phyloP scores from a whole-genome alignment of 1,140 invertebrate genomes.

The Schlechtendalia chinensis region DNA sequence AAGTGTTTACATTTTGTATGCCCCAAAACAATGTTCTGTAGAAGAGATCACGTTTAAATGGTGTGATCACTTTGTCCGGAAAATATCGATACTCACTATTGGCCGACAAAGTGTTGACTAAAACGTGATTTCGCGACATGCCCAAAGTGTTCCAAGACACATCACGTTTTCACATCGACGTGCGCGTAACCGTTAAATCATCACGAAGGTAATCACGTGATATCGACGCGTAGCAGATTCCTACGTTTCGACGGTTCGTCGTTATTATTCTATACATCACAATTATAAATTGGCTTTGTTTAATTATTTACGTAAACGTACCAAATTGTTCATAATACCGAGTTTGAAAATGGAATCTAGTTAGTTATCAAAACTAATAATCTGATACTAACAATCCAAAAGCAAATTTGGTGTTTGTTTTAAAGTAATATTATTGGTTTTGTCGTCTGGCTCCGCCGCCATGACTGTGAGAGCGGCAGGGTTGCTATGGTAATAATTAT shows the following conservation, averaged over 20 bases:
- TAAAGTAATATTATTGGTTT: constrained; percentile 48
- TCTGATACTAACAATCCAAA: constrained; percentile 32
- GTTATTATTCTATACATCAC: not conserved
- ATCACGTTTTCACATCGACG: too few relatives aligned
- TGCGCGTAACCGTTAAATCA: too few relatives aligned
- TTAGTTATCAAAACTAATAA: constrained; percentile 46
- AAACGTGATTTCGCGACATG: too few relatives aligned
- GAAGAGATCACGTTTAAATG: too few relatives aligned
- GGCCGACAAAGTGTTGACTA: constrained; percentile 1
- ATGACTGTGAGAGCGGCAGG: constrained; percentile 38
- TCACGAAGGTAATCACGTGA: too few relatives aligned
- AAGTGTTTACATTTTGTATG: too few relatives aligned
- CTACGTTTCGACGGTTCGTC: too few relatives aligned
- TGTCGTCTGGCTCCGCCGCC: constrained; percentile 44
- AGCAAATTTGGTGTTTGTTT: constrained; percentile 44
- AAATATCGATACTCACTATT: not conserved
- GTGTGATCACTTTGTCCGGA: constrained; percentile 23
- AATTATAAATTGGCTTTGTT: constrained; percentile 32
- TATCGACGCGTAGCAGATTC: too few relatives aligned
- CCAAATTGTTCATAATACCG: constrained; percentile 40
- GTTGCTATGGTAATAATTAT: constrained; percentile 50
- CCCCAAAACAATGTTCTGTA: too few relatives aligned
- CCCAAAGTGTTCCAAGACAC: too few relatives aligned
- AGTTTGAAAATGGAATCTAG: constrained; percentile 40
- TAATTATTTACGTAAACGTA: constrained; percentile 40